Conservation (phyloP, 1,140 invertebrate species). For the Neodiprion lecontei region DNA sequence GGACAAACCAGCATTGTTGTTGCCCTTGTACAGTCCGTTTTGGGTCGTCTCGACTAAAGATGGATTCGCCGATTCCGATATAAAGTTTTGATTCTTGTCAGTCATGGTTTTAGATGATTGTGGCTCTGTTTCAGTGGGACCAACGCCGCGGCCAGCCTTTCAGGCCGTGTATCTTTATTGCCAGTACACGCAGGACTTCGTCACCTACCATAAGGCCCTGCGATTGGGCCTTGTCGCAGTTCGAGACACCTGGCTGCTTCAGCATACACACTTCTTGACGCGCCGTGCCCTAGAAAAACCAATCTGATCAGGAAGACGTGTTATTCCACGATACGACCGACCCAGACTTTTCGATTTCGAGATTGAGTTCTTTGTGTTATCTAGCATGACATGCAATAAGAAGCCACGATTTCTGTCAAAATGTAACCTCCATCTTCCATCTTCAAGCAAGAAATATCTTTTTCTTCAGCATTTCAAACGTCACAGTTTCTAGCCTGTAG, state of each 20-base stretch:
- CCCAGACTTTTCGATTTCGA: too few species aligned
- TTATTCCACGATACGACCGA: too few species aligned
- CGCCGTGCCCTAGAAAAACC: conserved; percentile 31
- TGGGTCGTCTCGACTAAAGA: conserved; percentile 11
- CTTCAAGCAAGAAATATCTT: too few species aligned
- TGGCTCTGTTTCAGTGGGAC: conserved; percentile 48
- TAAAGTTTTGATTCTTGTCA: conserved; percentile 36
- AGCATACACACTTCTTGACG: conserved; percentile 46
- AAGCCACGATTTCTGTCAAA: background rate
- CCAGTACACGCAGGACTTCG: conserved; percentile 32
- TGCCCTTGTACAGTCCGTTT: conserved; percentile 10
- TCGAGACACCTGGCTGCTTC: conserved; percentile 32
- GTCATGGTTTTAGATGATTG: conserved; percentile 40
- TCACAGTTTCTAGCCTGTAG: too few species aligned
- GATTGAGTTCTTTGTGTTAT: conserved; percentile 6
- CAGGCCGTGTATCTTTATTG: conserved; percentile 49
- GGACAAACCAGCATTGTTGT: conserved; percentile 8
- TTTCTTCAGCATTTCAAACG: too few species aligned
- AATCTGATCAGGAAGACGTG: too few species aligned
- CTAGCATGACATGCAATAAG: conserved; percentile 2
- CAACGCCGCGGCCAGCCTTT: conserved; percentile 57
- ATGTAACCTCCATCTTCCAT: background rate
- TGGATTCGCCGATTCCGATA: conserved; percentile 19
- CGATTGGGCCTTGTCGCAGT: conserved; percentile 32
- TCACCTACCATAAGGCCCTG: conserved; percentile 54